Conservation (phyloP, 2,113 vertebrate genomes). For the Clarias batrachus region DNA sequence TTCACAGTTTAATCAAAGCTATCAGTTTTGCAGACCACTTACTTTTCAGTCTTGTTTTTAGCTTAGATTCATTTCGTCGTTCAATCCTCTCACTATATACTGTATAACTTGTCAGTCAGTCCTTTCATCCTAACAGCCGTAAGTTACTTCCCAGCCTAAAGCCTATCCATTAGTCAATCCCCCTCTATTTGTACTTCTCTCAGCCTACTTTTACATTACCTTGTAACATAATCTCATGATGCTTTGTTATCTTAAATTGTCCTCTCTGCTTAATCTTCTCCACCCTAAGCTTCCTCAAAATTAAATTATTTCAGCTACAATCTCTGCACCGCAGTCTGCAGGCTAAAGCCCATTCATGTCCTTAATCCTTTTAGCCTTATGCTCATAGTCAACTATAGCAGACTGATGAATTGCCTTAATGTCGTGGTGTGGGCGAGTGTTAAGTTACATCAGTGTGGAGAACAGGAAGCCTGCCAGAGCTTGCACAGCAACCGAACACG, state of each 20-base stretch:
- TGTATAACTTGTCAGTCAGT: background rate
- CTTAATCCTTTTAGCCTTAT: background rate
- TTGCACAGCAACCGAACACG: background rate
- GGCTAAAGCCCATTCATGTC: background rate
- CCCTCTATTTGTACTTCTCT: background rate
- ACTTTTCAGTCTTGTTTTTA: background rate
- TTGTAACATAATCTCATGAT: background rate
- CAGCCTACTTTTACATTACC: background rate
- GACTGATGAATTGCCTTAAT: constrained; percentile 30
- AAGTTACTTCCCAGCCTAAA: background rate
- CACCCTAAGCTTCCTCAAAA: background rate
- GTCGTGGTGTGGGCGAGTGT: constrained; percentile 29
- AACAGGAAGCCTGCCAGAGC: background rate
- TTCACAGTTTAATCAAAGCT: background rate
- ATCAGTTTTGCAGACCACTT: background rate
- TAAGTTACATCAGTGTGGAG: constrained; percentile 28
- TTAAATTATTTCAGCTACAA: background rate
- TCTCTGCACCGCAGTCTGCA: background rate
- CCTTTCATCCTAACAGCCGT: background rate
- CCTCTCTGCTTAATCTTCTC: background rate
- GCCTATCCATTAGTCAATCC: background rate
- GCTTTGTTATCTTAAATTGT: background rate
- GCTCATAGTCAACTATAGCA: constrained; percentile 6
- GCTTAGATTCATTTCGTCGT: no score
- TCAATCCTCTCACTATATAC: background rate